Conservation (phyloP, 2,113 vertebrate species). For the Abramis brama region DNA sequence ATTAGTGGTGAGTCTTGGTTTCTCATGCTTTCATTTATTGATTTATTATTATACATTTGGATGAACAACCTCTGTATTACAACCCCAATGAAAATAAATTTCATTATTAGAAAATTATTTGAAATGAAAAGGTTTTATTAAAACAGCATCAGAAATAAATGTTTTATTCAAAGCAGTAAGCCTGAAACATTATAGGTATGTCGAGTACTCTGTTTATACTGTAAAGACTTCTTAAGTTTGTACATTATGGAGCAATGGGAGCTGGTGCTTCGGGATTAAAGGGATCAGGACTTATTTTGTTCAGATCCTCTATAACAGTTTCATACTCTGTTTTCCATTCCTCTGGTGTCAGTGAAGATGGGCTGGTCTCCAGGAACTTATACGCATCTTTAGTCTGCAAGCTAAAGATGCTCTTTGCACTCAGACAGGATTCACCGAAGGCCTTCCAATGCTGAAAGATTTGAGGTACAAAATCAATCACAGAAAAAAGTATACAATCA, state of each 20-base stretch:
- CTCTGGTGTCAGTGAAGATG: background rate
- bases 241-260: background rate
- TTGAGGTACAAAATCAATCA: background rate
- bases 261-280: fast-evolving
- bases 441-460: background rate
- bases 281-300: background rate
- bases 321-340: conserved; percentile 35
- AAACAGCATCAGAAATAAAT: background rate
- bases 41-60: too few species aligned
- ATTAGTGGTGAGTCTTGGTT: too few species aligned
- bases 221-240: background rate
- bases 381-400: conserved; percentile 37
- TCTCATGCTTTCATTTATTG: too few species aligned
- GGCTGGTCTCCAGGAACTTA: conserved; percentile 36
- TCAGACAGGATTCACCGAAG: background rate
- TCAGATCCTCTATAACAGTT: background rate
- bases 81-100: too few species aligned
- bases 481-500: background rate
- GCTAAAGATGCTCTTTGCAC: background rate
- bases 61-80: too few species aligned
- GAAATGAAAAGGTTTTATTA: background rate
- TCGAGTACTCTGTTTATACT: background rate
- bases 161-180: background rate
- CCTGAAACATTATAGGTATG: background rate
- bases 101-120: background rate